phyloP scores from a whole-genome alignment of 1,140 invertebrate species.

The Choristoneura fumiferana region DNA sequence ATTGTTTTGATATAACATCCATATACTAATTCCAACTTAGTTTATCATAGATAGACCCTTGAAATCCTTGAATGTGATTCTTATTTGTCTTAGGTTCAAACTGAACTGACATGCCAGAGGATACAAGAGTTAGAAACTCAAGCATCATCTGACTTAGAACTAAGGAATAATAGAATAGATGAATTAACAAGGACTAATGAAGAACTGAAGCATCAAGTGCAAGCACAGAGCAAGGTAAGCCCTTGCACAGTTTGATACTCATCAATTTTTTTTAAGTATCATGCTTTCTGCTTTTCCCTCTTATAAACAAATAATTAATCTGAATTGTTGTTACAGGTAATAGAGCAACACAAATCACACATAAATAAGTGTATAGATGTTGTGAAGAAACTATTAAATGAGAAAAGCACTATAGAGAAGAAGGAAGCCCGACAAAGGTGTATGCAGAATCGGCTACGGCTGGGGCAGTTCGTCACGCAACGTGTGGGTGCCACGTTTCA shows the following conservation, averaged over 20 bases:
- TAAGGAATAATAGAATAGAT: conserved; percentile 97
- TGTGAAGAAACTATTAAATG: conserved; percentile 97
- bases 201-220: conserved; percentile 95
- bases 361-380: conserved; percentile 98
- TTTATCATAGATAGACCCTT: conserved; percentile 12
- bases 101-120: conserved; percentile 94
- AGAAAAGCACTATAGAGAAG: conserved; percentile 98
- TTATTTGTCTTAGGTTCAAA: conserved; percentile 82
- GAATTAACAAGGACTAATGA: conserved; percentile 96
- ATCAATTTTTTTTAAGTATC: too few species aligned
- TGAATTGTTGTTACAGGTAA: conserved; percentile 73
- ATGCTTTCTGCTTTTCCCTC: too few species aligned
- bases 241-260: too few species aligned
- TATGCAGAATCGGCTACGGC: conserved; percentile 98
- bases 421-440: conserved; percentile 98
- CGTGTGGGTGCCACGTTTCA: conserved; percentile 99
- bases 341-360: conserved; percentile 98
- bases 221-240: conserved; percentile 90
- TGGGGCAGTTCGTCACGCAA: conserved; percentile 99
- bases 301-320: too few species aligned
- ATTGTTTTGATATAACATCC: conserved; percentile 9
- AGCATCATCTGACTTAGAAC: conserved; percentile 93
- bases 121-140: conserved; percentile 96
- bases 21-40: background rate
- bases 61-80: conserved; percentile 18